Conservation (phyloP, 35 echinoderm and acorn worm species). For the Nesometra sesokonis region DNA sequence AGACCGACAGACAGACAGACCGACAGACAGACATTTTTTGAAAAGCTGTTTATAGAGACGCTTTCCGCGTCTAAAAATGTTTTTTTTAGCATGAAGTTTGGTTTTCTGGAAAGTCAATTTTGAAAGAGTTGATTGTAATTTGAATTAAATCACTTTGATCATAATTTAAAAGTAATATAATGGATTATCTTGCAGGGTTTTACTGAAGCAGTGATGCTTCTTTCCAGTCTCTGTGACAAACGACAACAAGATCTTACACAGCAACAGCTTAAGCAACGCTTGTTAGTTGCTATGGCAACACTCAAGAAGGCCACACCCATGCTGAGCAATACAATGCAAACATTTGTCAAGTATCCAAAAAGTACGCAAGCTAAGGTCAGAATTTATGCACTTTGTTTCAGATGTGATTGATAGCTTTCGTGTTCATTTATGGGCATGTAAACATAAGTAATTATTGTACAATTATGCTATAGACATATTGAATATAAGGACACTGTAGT, state of each 20-base stretch:
- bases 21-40: too few species aligned
- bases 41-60: too few species aligned
- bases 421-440: too few species aligned
- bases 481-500: too few species aligned
- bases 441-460: too few species aligned
- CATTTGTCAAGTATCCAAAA: conserved; percentile 72
- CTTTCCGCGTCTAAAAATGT: too few species aligned
- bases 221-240: conserved; percentile 47
- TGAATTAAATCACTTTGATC: too few species aligned
- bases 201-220: conserved; percentile 42
- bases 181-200: conserved; percentile 34
- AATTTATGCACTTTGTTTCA: not conserved
- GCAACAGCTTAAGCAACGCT: conserved; percentile 29
- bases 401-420: not conserved
- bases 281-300: conserved; percentile 43
- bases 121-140: too few species aligned
- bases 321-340: conserved; percentile 64
- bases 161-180: not conserved
- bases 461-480: too few species aligned
- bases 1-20: too few species aligned
- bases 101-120: too few species aligned
- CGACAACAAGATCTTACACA: conserved; percentile 63
- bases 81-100: too few species aligned
- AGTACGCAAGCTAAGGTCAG: conserved; percentile 83
- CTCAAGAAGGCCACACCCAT: conserved; percentile 64